A percentile compares a stretch with the other conserved stretches of the same genome.
These are phyloP conservation scores for Guaruba guarouba DNA, from an alignment of 2,113 vertebrate genomes.

Conservation along the genomic window DNA sequence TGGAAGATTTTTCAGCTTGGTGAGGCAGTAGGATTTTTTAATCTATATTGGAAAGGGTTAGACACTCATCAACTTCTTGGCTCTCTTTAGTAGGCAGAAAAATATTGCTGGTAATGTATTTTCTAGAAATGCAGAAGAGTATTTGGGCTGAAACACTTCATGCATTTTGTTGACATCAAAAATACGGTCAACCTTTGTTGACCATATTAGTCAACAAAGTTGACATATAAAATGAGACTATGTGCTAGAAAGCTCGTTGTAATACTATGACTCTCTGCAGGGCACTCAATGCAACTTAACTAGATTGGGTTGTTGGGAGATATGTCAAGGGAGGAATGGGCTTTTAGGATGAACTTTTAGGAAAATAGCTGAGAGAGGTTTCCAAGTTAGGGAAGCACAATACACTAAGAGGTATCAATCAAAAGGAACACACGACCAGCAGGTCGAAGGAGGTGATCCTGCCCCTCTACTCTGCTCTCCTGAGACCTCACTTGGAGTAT, in stretches of 20 bases:
- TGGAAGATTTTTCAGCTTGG: background rate
- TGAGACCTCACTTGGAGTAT: too few relatives aligned
- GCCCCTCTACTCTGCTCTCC: too few relatives aligned
- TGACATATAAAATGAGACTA: background rate
- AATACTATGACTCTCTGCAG: background rate
- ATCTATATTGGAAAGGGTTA: background rate
- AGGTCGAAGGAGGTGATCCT: too few relatives aligned
- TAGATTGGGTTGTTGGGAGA: background rate
- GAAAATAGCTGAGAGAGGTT: background rate
- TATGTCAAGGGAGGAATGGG: background rate
- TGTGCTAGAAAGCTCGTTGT: background rate
- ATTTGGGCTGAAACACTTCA: background rate
- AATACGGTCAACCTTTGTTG: background rate
- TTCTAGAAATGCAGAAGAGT: background rate
- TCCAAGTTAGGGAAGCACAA: background rate
- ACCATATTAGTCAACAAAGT: background rate
- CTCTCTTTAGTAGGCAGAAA: background rate
- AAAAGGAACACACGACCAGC: background rate
- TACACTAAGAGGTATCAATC: background rate
- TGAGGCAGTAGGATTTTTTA: background rate
- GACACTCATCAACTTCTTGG: background rate
- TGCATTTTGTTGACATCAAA: background rate
- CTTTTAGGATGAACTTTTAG: background rate
- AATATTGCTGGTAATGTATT: background rate
- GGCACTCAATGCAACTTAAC: background rate